These are phyloP conservation scores for Melanaphis sacchari DNA, from an alignment of 1,140 invertebrate species.

Conservation along the genomic window DNA sequence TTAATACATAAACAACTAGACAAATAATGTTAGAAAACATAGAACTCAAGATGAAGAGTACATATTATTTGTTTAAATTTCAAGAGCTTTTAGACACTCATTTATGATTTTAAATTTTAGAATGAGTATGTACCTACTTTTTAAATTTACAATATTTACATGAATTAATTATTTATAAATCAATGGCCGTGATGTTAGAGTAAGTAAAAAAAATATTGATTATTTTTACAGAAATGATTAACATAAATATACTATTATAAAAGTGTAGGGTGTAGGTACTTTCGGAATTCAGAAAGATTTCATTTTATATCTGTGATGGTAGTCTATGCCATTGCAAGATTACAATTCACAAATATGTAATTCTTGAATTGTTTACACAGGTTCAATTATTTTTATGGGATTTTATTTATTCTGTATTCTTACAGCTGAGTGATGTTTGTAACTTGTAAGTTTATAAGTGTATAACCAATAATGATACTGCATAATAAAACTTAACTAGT, in stretches of 20 bases:
- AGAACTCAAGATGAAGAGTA: not conserved
- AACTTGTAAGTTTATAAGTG: too few species aligned
- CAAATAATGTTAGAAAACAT: not conserved
- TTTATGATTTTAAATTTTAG: not conserved
- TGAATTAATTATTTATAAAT: not conserved
- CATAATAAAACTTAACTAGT: too few species aligned
- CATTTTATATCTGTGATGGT: not conserved
- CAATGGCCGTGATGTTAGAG: not conserved
- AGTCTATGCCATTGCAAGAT: not conserved
- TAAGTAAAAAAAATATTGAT: not conserved
- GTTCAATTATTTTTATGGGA: too few species aligned
- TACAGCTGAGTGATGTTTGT: too few species aligned
- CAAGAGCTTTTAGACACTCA: not conserved
- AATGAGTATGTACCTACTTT: not conserved
- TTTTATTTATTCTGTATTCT: too few species aligned
- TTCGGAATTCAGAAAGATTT: not conserved
- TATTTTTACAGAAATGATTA: not conserved
- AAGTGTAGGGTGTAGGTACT: not conserved
- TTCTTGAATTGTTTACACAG: too few species aligned
- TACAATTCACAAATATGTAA: not conserved
- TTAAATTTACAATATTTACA: not conserved
- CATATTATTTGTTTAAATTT: not conserved
- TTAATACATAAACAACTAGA: not conserved
- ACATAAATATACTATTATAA: not conserved
- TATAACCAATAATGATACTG: too few species aligned